A percentile compares a stretch with the other conserved stretches of the same genome.
phyloP scores from a whole-genome alignment of 1,140 invertebrate species.

The Stegodyphus dumicola region DNA sequence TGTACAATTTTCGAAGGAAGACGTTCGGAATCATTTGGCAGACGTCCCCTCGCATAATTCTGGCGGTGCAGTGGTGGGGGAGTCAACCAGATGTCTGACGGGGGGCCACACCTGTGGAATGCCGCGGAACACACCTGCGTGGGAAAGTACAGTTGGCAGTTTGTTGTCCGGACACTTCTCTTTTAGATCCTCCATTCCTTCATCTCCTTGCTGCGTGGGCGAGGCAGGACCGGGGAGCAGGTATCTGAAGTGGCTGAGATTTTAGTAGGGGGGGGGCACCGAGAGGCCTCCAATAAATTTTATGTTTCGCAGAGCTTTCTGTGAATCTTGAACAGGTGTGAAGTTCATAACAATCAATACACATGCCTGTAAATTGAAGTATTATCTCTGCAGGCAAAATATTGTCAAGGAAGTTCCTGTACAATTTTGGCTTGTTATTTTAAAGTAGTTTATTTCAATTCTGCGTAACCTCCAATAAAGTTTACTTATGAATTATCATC shows the following conservation, averaged over 20 bases:
- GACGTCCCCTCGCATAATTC: neutral
- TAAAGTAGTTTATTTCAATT: no score
- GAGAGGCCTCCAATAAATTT: neutral
- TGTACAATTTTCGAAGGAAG: no score
- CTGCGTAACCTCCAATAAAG: no score
- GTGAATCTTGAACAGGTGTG: neutral
- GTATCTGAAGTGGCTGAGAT: neutral
- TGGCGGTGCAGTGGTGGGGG: conserved; percentile 2
- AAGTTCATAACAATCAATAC: no score
- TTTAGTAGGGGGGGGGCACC: neutral
- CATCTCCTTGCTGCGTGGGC: neutral
- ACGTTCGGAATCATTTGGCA: no score
- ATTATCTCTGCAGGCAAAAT: no score
- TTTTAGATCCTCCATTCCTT: neutral
- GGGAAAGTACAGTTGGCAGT: conserved; percentile 25
- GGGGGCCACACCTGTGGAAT: conserved; percentile 47
- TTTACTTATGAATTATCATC: no score
- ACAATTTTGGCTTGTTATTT: no score
- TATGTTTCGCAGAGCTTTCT: neutral
- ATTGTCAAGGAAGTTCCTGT: no score
- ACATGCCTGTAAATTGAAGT: no score
- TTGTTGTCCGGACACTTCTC: neutral
- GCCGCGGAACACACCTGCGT: conserved; percentile 33
- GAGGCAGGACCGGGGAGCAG: no score
- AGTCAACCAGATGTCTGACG: conserved; percentile 21